Conservation (phyloP, 1,140 invertebrate species). For the Achroia grisella region DNA sequence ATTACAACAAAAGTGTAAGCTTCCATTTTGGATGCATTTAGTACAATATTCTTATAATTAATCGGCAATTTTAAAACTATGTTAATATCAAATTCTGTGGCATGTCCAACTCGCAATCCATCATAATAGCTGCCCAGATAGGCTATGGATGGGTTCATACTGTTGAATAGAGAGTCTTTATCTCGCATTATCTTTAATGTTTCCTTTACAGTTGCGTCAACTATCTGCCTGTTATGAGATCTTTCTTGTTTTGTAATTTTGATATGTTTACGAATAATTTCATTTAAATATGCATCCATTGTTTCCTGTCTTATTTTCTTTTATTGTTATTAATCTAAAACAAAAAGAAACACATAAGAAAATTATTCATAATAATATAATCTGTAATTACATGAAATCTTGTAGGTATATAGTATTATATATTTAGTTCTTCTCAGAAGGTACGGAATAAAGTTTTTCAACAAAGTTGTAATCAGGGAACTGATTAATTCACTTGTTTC, state of each 20-base stretch:
- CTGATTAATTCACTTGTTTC: no score
- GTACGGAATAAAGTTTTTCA: no score
- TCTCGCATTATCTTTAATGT: conserved; percentile 24
- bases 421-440: no score
- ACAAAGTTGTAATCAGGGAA: no score
- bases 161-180: conserved; percentile 26
- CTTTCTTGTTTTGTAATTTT: conserved; percentile 24
- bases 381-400: no score
- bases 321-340: no score
- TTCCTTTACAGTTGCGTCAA: conserved; percentile 16
- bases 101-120: conserved; percentile 32
- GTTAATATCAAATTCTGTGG: conserved; percentile 40
- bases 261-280: conserved; percentile 24
- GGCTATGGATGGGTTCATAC: conserved; percentile 31
- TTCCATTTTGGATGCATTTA: conserved; percentile 18
- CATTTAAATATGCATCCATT: conserved; percentile 3
- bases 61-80: conserved; percentile 30
- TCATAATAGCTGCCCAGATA: conserved; percentile 42
- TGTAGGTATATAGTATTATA: no score
- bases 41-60: conserved; percentile 28
- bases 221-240: conserved; percentile 15
- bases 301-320: no score
- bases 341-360: no score
- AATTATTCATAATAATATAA: no score
- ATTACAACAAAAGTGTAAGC: conserved; percentile 28